Evolutionary conservation across 2,797 vertebrate species (phyloP).

Genomic region (Hoplostethus atlanticus): DNA sequence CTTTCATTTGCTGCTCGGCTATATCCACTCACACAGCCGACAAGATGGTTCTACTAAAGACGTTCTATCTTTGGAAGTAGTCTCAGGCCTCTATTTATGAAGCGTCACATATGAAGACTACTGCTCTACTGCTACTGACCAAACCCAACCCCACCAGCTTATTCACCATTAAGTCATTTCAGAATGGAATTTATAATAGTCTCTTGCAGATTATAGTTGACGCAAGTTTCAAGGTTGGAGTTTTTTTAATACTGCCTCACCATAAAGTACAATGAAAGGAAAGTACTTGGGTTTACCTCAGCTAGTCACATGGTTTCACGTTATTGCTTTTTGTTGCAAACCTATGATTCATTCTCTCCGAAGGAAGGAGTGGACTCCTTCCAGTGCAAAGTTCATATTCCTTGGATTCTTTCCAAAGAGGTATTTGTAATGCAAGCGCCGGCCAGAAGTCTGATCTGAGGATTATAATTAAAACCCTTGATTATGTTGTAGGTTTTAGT

Average conservation of each 20-base stretch:
- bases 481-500: conserved; percentile 1
- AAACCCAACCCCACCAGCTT: too few species aligned
- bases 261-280: neutral
- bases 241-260: neutral
- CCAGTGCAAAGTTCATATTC: conserved; percentile 48
- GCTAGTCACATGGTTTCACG: conserved; percentile 3
- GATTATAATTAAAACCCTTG: conserved; percentile 6
- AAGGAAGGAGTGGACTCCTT: neutral
- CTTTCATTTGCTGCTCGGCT: neutral
- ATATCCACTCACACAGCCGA: too few species aligned
- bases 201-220: too few species aligned
- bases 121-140: too few species aligned
- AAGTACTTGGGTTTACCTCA: neutral
- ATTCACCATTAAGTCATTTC: neutral
- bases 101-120: too few species aligned
- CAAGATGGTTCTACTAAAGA: too few species aligned
- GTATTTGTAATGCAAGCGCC: conserved; percentile 2
- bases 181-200: neutral
- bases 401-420: neutral
- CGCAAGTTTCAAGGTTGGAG: neutral
- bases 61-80: too few species aligned
- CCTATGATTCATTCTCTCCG: neutral
- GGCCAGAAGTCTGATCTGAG: conserved; percentile 29
- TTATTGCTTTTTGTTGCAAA: neutral
- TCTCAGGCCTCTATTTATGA: too few species aligned